Base-by-base conservation (phyloP, 2,888 invertebrate species). In the Cyrtodaria siliqua region DNA sequence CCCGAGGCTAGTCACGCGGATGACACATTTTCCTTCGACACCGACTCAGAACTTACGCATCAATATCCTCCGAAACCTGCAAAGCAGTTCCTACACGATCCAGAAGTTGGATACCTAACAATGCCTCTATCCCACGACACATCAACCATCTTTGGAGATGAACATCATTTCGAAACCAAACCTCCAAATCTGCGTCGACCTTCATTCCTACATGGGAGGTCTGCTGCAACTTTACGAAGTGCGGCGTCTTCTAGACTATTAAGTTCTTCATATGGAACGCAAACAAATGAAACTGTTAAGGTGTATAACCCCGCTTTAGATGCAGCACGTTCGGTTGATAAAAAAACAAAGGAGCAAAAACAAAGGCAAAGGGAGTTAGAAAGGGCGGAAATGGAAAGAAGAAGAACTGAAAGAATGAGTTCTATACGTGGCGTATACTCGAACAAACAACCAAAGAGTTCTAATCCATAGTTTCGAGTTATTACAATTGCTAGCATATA, bases 251-350 rank as follows among this genome's bases (percentile, higher is more conserved):
- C 74, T 0, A 23, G 71, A 12, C 56, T 74, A 23, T 63, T 79
- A 9, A 50, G 62, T 2, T 74, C 79, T 27, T 79, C 79, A 16
- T 79, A 79, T 50, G 79, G 79, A 40, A 49, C 71, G 18, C 52
- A 57, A 3, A 53, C 66, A 20, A 50, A 42, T 16, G 60, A 71
- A 18, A 29, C 23, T 3, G 62, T 79, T 9, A 71, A 67, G 20
- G 63, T 59, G 6, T 79, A 79, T 38, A 74, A 79, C 24, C 79
- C 79, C 0, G 18, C 29, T 16, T 20, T 20, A 18, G 27, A 52
- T 16, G 67, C 60, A 8, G 52, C 52, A 16, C 56, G 62, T 26
- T 38, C 55, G 6, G 63, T 24, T 6, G 67, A 74, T 42, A 47
- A 66, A 14, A 55, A 38, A 44, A 40, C 26, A 23, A 52, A 52